phyloP scores from a whole-genome alignment of 2,797 vertebrate species.

The Okamejei kenojei region DNA sequence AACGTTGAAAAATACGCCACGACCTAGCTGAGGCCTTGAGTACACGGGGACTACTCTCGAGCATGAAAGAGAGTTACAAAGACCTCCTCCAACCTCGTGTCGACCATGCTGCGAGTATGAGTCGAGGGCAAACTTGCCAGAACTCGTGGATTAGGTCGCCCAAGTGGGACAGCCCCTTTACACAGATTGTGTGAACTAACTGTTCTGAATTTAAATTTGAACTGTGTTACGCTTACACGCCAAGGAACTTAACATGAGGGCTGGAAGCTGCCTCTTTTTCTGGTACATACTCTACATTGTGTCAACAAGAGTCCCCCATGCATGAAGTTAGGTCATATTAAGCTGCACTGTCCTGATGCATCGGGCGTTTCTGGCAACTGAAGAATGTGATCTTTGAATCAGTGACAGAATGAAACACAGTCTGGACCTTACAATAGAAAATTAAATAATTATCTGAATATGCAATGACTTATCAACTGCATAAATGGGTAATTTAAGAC shows the following conservation, averaged over 20 bases:
- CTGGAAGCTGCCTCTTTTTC: not conserved
- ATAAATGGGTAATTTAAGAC: not conserved
- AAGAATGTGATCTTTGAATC: slow-evolving; percentile 10
- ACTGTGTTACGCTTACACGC: not conserved
- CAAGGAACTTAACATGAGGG: not conserved
- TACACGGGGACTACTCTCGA: too few species aligned
- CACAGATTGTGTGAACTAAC: not conserved
- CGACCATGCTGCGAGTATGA: too few species aligned
- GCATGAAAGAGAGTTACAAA: too few species aligned
- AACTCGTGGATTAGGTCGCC: too few species aligned
- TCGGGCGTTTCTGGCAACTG: too few species aligned
- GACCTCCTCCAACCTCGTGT: too few species aligned
- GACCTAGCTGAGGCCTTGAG: too few species aligned
- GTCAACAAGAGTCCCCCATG: not conserved
- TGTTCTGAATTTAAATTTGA: not conserved
- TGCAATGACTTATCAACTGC: not conserved
- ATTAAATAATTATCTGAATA: slow-evolving; percentile 29
- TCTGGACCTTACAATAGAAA: not conserved
- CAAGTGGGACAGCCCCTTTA: too few species aligned
- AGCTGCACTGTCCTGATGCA: not conserved
- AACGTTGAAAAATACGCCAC: too few species aligned
- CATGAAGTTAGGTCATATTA: not conserved
- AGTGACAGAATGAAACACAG: not conserved
- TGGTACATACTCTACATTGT: not conserved
- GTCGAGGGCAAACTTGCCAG: too few species aligned